Evolutionary conservation across 2,888 invertebrate genomes (phyloP).

Genomic region (Ptychoptera contaminata): DNA sequence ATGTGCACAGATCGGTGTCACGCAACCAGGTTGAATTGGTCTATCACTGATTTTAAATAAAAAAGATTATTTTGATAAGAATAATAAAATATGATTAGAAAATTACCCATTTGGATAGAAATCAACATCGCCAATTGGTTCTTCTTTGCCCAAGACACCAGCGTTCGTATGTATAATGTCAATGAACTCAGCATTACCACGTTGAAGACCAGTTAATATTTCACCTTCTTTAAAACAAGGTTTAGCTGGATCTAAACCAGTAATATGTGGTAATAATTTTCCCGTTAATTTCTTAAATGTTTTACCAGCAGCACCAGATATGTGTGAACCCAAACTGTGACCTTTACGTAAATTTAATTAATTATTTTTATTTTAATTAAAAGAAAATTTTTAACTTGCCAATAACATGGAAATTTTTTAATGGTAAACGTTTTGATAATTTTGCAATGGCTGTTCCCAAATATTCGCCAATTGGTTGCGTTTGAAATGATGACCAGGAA

Average conservation of each 20-base stretch:
- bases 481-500: slow-evolving; percentile 11
- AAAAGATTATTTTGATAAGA: not conserved
- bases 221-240: slow-evolving; percentile 15
- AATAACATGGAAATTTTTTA: slow-evolving; percentile 10
- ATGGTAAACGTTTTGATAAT: slow-evolving; percentile 1
- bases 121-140: slow-evolving; percentile 10
- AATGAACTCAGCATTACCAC: slow-evolving; percentile 27
- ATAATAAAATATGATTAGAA: not conserved
- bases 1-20: slow-evolving; percentile 6
- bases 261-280: slow-evolving; percentile 23
- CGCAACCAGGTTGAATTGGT: slow-evolving; percentile 6
- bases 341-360: slow-evolving; percentile 11
- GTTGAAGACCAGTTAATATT: slow-evolving; percentile 17
- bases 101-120: too few species aligned
- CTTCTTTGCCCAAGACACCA: slow-evolving; percentile 13
- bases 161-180: slow-evolving; percentile 17
- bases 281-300: slow-evolving; percentile 21
- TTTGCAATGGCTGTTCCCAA: slow-evolving; percentile 6
- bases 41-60: not conserved
- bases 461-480: slow-evolving; percentile 7
- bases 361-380: not conserved
- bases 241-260: slow-evolving; percentile 24
- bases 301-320: slow-evolving; percentile 24
- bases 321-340: slow-evolving; percentile 23
- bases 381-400: slow-evolving; percentile 1